Conservation (phyloP, 2,888 invertebrate species). For the Mythimna albipuncta region DNA sequence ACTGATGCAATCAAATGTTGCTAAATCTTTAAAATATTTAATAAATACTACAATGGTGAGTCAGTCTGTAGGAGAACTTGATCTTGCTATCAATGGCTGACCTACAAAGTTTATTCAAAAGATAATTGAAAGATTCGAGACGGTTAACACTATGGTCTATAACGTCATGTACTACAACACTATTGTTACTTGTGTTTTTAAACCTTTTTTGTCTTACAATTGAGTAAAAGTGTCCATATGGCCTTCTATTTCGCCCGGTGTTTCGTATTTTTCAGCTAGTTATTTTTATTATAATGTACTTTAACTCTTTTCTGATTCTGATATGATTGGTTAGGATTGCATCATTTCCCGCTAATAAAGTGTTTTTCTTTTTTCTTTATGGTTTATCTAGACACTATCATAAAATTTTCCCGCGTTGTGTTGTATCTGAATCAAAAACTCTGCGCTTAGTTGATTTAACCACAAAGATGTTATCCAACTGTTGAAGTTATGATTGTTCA, state of each 20-base stretch:
- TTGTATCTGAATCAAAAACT: too few relatives aligned
- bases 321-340: too few relatives aligned
- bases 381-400: too few relatives aligned
- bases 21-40: slow-evolving; percentile 45
- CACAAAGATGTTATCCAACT: slow-evolving; percentile 4
- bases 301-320: too few relatives aligned
- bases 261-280: neutral
- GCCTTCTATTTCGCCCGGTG: neutral
- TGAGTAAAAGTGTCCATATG: neutral
- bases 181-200: neutral
- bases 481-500: slow-evolving; percentile 10
- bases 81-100: slow-evolving; percentile 48
- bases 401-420: too few relatives aligned
- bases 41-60: slow-evolving; percentile 50
- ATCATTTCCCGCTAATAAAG: too few relatives aligned
- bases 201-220: neutral
- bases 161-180: slow-evolving; percentile 15
- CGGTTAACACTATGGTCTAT: slow-evolving; percentile 23
- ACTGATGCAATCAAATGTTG: slow-evolving; percentile 47
- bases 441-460: neutral
- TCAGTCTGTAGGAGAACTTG: slow-evolving; percentile 25
- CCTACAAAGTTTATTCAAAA: slow-evolving; percentile 51
- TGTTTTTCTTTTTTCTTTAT: too few relatives aligned
- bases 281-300: neutral
- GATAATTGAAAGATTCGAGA: slow-evolving; percentile 52